phyloP scores from a whole-genome alignment of 35 echinoderm and acorn worm species.

The Apostichopus californicus region DNA sequence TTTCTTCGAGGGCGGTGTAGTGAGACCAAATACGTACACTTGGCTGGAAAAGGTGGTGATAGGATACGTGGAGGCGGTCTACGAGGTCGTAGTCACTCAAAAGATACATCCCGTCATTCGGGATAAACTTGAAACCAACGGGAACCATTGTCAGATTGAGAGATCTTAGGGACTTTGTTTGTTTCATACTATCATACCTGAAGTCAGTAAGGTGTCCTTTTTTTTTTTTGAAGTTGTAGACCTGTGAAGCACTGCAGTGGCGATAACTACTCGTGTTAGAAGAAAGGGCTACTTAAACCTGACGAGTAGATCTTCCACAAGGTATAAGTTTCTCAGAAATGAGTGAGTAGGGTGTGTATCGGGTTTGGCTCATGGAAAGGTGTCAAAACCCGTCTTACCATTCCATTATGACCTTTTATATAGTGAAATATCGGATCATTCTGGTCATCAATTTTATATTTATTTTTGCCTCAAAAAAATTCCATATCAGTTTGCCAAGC shows the following conservation, averaged over 20 bases:
- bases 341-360: neutral
- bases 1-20: slow-evolving; percentile 91
- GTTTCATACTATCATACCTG: too few relatives aligned
- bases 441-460: neutral
- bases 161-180: neutral
- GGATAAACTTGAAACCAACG: slow-evolving; percentile 2
- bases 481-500: too few relatives aligned
- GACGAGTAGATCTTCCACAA: neutral
- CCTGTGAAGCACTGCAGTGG: neutral
- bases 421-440: neutral
- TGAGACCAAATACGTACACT: slow-evolving; percentile 76
- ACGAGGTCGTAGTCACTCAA: slow-evolving; percentile 66
- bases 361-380: neutral
- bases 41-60: slow-evolving; percentile 83
- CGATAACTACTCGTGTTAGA: neutral
- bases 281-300: neutral
- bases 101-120: slow-evolving; percentile 32
- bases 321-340: neutral
- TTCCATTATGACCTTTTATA: neutral
- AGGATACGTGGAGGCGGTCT: slow-evolving; percentile 73
- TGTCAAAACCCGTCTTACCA: neutral
- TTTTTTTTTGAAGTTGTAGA: too few relatives aligned
- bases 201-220: too few relatives aligned
- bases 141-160: slow-evolving; percentile 20
- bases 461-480: too few relatives aligned